Evolutionary conservation across 2,797 vertebrate species (phyloP), one percentile per base, ranked within the genome.

Genomic region (Eptatretus atami): DNA sequence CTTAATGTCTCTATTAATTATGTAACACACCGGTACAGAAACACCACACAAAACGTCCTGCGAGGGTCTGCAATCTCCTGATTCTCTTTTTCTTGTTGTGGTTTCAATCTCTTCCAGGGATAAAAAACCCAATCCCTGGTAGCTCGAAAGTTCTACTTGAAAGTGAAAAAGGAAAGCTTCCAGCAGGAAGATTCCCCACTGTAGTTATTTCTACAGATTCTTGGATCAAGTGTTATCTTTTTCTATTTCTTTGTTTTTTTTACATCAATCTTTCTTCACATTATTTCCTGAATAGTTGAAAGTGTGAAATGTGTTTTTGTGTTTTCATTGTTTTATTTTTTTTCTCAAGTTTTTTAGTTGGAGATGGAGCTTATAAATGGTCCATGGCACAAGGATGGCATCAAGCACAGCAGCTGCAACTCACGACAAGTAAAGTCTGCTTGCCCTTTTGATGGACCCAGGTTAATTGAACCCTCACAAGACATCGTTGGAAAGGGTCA

Each of bases 101-200:
- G 31, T 31, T 31, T 31, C 70, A n/a, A 71, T 69, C 73, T 53
- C 69, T 71, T 76, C 70, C 71, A 98, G 92, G 86, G 70, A 83
- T 95, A 73, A 98, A 86, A 77, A 98, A 98, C 72, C 92, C 92
- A n/a, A 83, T 96, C n/a, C 63, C 77, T 86, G 67, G 87, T 90
- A 73, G 87, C 92, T 67, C 85, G 86, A 73, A 81, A 82, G 76
- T 98, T 53, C 78, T 98, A 70, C 85, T 72, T 76, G 92, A 98
- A 80, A 84, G 85, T 67, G 87, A 94, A 77, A 96, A 95, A 74
- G 92, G 92, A 70, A 98, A 98, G 68, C 81, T 98, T 53, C 96
- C 92, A 57, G 90, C 92, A 71, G 92, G 92, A 73, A 81, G 92
- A 75, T 98, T 74, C 92, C 92, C 68, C 92, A 90, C 65, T 98